Evolutionary conservation across 1,140 invertebrate species (phyloP).

Genomic region (Aphis craccivora): DNA sequence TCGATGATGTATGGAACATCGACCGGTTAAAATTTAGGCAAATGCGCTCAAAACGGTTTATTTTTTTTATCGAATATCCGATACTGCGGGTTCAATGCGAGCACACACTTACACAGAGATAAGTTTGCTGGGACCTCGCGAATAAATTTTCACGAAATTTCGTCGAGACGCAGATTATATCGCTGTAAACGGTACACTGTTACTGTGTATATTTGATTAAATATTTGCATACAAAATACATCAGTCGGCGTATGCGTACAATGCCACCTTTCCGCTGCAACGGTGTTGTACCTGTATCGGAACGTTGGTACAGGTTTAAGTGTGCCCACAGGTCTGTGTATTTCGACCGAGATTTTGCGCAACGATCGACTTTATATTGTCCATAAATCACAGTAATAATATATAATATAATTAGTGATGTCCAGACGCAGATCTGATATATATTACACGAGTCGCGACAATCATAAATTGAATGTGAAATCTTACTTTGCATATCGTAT

Average conservation of each 20-base stretch:
- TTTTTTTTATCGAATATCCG: no score
- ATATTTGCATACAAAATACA: not conserved
- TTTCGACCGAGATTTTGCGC: not conserved
- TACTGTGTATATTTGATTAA: not conserved
- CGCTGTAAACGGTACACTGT: not conserved
- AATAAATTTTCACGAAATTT: not conserved
- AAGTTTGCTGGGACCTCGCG: not conserved
- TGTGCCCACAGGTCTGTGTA: not conserved
- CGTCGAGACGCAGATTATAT: not conserved
- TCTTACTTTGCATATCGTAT: not conserved
- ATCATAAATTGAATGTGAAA: not conserved
- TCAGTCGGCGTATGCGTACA: not conserved
- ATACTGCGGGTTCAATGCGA: no score
- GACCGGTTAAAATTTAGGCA: no score
- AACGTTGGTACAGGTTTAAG: not conserved
- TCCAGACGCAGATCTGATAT: not conserved
- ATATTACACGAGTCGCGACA: not conserved
- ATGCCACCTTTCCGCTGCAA: no score
- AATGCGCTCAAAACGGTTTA: no score
- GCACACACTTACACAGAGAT: no score
- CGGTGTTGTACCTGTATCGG: no score
- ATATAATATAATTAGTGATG: not conserved
- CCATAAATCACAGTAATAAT: not conserved
- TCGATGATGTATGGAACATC: no score
- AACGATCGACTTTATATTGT: not conserved